Evolutionary conservation across 2,113 vertebrate genomes (phyloP), one percentile per base, ranked within the genome.

Genomic region (Callithrix jacchus): DNA sequence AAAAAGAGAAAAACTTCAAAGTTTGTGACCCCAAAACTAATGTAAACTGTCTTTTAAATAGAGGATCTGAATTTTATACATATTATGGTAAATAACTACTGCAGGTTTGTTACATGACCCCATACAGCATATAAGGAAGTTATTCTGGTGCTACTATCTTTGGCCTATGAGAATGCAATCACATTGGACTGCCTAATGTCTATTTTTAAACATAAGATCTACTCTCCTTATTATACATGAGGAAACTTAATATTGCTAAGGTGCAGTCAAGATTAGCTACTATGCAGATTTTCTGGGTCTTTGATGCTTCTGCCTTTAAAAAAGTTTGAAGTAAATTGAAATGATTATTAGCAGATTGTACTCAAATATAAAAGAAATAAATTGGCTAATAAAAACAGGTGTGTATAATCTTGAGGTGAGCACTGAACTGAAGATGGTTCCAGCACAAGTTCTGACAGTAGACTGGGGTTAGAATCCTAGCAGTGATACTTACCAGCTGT

Each of bases 201-300:
- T 98, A 98, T 98, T 98, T 98, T 97, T 98, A 98, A 96, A 89
- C 27, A 2, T 47, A 73, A 95, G 84, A n/a, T 45, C 76, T 89
- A 82, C 56, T 96, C 83, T 90, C 61, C 61, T 82, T 86, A 35
- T 83, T 83, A 83, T 86, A 96, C 52, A 81, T 70, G 30, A 89
- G 85, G 95, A 95, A 97, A 97, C 71, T 68, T 95, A 97, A 97
- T 85, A 97, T 13, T 91, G 76, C 66, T 74, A 88, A 93, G 42
- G 14, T 79, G 27, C 45, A 21, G 45, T 92, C 35, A 85, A 40
- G 42, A 91, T 87, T 93, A 80, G 56, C 84, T 80, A 64, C 58
- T 68, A 81, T 0, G 3, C 16, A 93, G 40, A 68, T 90, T 95
- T 71, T 54, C 89, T 89, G 47, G 32, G n/a, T 76, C 20, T 88